Evolutionary conservation across 2,888 invertebrate genomes (phyloP).

Genomic region (Gonocerus acuteangulatus): DNA sequence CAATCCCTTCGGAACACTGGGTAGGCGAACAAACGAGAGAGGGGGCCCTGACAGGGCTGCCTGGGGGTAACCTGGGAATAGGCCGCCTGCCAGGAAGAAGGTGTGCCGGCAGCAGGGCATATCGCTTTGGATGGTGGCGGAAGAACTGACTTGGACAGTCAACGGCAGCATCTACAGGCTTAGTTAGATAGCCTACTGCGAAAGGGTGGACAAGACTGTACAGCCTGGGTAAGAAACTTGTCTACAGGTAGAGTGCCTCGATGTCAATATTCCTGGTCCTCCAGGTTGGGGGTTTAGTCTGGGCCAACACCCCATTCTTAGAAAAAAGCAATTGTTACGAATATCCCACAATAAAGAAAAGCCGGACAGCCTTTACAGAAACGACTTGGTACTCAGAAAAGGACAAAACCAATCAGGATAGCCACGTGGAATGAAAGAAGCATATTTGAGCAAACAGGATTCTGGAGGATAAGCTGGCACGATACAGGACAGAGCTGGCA

Average conservation of each 20-base stretch:
- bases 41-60: no score
- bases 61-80: not conserved
- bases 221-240: not conserved
- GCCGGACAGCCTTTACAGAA: not conserved
- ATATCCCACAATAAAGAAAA: not conserved
- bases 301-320: not conserved
- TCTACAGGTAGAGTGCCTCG: not conserved
- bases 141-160: no score
- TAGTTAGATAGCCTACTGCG: not conserved
- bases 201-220: no score
- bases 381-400: not conserved
- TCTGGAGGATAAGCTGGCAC: not conserved
- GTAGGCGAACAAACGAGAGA: no score
- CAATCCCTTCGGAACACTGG: no score
- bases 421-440: conserved; percentile 22
- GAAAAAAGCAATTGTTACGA: not conserved
- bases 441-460: conserved; percentile 7
- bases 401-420: not conserved
- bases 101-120: not conserved
- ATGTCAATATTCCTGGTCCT: not conserved
- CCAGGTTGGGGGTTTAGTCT: no score
- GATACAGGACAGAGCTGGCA: no score
- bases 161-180: no score
- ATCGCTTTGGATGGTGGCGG: not conserved
- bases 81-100: not conserved